Evolutionary conservation across 2,888 invertebrate species (phyloP).

Genomic region (Clepsis dumicolana): DNA sequence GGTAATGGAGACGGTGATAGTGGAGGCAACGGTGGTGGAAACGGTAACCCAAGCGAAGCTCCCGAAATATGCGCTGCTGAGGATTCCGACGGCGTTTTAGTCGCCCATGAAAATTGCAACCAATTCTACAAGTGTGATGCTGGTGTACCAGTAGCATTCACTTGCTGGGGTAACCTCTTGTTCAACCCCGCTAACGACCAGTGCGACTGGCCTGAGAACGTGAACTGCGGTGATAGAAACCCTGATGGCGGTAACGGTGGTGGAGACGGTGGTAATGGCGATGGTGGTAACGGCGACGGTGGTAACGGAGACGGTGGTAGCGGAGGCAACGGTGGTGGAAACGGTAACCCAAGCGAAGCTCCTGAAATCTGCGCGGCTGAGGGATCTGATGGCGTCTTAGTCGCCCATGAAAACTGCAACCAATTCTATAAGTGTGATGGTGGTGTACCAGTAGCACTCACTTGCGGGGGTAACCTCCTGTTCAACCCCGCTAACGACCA

Average conservation of each 20-base stretch:
- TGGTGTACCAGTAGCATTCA: conserved; percentile 50
- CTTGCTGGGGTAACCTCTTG: conserved; percentile 49
- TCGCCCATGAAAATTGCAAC: conserved; percentile 60
- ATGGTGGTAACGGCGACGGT: neutral
- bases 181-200: conserved; percentile 51
- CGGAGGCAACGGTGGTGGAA: conserved; percentile 43
- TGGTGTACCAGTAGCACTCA: conserved; percentile 51
- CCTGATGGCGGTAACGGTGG: conserved; percentile 37
- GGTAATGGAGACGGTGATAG: neutral
- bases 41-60: conserved; percentile 54
- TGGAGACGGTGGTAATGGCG: neutral
- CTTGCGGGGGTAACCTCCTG: conserved; percentile 53
- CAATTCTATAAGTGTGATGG: conserved; percentile 58
- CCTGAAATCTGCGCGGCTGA: conserved; percentile 54
- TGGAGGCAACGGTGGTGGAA: conserved; percentile 37
- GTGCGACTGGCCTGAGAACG: conserved; percentile 54
- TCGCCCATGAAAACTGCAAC: conserved; percentile 61
- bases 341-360: conserved; percentile 55
- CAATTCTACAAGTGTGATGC: conserved; percentile 56
- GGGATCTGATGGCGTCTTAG: conserved; percentile 53
- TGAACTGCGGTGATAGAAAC: conserved; percentile 53
- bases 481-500: conserved; percentile 52
- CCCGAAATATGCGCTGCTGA: conserved; percentile 53
- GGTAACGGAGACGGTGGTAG: neutral
- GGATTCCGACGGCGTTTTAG: conserved; percentile 51